phyloP scores from a whole-genome alignment of 2,113 vertebrate species.

The Siniperca knerii region DNA sequence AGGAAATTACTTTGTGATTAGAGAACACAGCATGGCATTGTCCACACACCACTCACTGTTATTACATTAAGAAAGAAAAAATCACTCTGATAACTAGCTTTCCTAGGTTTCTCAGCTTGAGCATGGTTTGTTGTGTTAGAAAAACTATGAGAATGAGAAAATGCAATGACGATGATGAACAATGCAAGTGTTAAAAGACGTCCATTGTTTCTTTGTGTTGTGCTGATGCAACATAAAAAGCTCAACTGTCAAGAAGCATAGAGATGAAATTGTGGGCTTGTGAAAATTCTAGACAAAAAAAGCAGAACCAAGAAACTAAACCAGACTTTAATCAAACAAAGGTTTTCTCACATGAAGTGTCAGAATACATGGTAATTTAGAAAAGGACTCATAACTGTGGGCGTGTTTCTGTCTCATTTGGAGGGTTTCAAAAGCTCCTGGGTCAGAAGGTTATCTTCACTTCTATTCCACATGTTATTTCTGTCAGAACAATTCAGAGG shows the following conservation, averaged over 20 bases:
- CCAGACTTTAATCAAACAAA: not conserved
- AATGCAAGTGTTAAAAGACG: not conserved
- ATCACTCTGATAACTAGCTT: not conserved
- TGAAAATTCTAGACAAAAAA: not conserved
- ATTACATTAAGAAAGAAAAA: conserved; percentile 4
- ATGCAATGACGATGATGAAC: not conserved
- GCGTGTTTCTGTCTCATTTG: conserved; percentile 16
- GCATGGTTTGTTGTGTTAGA: not conserved
- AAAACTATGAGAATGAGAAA: not conserved
- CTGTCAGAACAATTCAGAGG: conserved; percentile 30
- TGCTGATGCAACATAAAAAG: conserved; percentile 26
- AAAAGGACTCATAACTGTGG: not conserved
- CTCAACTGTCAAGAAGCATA: not conserved
- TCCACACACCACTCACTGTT: conserved; percentile 4
- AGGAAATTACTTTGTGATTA: conserved; percentile 30
- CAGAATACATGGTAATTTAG: not conserved
- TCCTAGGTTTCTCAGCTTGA: not conserved
- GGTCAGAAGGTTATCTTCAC: conserved; percentile 37
- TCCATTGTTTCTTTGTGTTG: conserved; percentile 2
- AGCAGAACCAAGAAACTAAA: too few species aligned
- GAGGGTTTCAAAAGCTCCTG: not conserved
- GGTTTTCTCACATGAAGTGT: not conserved
- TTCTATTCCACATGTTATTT: conserved; percentile 37
- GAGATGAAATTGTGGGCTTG: not conserved
- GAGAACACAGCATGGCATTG: conserved; percentile 55